These are phyloP conservation scores for Cercopithecus diana DNA, from an alignment of 2,797 vertebrate genomes.

Conservation along the genomic window DNA sequence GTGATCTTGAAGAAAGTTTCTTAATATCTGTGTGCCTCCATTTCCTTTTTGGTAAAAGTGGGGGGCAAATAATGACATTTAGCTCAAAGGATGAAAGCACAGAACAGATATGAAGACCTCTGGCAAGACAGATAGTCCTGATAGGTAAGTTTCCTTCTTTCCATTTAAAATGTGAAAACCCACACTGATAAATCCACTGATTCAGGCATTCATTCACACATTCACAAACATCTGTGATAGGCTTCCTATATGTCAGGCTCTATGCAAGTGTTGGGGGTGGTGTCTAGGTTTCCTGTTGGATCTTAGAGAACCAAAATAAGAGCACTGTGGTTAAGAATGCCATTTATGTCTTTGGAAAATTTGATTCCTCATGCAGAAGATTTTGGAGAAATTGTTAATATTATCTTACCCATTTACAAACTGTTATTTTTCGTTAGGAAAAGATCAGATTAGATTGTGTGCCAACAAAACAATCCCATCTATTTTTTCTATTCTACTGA, in stretches of 20 bases:
- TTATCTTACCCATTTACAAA: slow-evolving; percentile 61
- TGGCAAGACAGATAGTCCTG: slow-evolving; percentile 4
- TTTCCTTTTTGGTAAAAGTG: slow-evolving; percentile 46
- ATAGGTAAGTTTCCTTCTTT: slow-evolving; percentile 3
- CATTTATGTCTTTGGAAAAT: slow-evolving; percentile 46
- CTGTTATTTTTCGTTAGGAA: slow-evolving; percentile 60
- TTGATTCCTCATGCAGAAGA: slow-evolving; percentile 29
- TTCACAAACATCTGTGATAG: slow-evolving; percentile 28
- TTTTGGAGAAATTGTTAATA: slow-evolving; percentile 59
- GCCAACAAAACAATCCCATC: slow-evolving; percentile 51
- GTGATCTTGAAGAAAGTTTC: slow-evolving; percentile 13
- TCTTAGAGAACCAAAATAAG: slow-evolving; percentile 16
- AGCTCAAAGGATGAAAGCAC: slow-evolving; percentile 43
- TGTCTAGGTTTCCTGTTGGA: not conserved
- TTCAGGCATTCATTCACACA: slow-evolving; percentile 22
- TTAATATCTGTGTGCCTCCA: slow-evolving; percentile 21
- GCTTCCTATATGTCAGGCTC: not conserved
- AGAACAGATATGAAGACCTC: slow-evolving; percentile 29
- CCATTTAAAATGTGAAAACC: not conserved
- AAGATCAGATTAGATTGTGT: slow-evolving; percentile 60
- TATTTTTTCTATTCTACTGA: slow-evolving; percentile 34
- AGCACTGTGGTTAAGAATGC: slow-evolving; percentile 22
- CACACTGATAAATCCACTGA: not conserved
- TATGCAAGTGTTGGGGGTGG: not conserved
- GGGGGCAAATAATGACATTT: slow-evolving; percentile 41